phyloP scores from a whole-genome alignment of 2,797 vertebrate species.

The Halcyon leucocephala region DNA sequence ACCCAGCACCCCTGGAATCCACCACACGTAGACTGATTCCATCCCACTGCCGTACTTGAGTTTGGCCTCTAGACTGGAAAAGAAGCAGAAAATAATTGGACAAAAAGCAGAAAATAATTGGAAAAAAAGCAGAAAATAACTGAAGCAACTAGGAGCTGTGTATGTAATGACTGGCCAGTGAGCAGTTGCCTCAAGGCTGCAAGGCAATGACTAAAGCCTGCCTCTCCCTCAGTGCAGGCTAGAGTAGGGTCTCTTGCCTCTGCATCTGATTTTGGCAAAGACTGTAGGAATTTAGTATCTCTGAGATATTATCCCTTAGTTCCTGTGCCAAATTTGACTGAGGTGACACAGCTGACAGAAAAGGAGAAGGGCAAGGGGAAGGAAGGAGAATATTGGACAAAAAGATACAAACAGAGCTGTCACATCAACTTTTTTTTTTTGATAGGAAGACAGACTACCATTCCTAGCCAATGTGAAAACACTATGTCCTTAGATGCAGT shows the following conservation, averaged over 20 bases:
- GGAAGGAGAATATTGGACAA: not conserved
- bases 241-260: not conserved
- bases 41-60: not conserved
- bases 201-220: not conserved
- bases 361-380: not conserved
- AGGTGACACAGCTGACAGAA: not conserved
- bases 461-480: not conserved
- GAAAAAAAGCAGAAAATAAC: not conserved
- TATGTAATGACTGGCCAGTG: accelerated
- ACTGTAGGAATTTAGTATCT: not conserved
- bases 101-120: not conserved
- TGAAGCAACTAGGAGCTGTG: not conserved
- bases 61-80: not conserved
- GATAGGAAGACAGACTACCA: not conserved
- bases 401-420: not conserved
- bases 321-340: not conserved
- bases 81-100: not conserved
- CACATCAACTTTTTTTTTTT: not conserved
- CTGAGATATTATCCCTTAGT: not conserved
- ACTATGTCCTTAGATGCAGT: not conserved
- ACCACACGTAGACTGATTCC: not conserved
- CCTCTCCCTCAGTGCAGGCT: not conserved
- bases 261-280: not conserved
- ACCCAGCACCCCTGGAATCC: not conserved
- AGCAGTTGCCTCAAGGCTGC: not conserved